Base-by-base conservation (phyloP, 2,888 invertebrate species). In the Luffia ferchaultella region DNA sequence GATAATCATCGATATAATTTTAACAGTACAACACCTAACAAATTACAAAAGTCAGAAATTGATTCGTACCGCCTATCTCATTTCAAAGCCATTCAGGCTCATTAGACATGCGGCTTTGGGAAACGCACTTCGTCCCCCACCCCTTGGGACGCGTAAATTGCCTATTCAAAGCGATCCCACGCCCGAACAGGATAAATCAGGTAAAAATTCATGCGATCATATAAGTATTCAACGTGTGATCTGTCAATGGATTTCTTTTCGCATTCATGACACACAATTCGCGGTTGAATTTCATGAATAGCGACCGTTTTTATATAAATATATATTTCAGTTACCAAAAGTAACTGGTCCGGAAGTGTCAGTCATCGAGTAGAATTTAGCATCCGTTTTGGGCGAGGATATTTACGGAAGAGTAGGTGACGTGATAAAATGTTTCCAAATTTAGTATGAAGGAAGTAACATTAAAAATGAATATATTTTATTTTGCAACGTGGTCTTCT, bases 71-170 rank as follows among this genome's bases (percentile, higher is more conserved):
- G 56, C 59, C 51, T 65, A 66, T 68, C 66, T 66, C 60, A 54
- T 58, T 61, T 67, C 65, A 69, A 68, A 66, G 61, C 61, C 57
- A 57, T 69, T 67, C 64, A 52, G 63, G 59, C 63, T 69, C 68
- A 68, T 68, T 68, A 68, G 60, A 55, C 60, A 58, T 56, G 54
- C 54, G 56, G 58, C 61, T 63, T 63, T 58, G 58, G 54, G 60
- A 63, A n/a, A n/a, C n/a, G n/a, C 62, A 30, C 30, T 12, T 12
- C 30, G 30, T 12, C 30, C 30, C 30, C 30, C 30, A 3, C 30
- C 30, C n/a, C n/a, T n/a, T 18, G 49, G 43, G 51, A 52, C 56
- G 54, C 52, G 52, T 16, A 49, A 65, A 67, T 62, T 65, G 58
- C 57, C 62, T 61, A 62, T 65, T 64, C 61, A 62, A 58, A 58